phyloP scores from a whole-genome alignment of 2,888 invertebrate species.

The Acrobasis consociella region DNA sequence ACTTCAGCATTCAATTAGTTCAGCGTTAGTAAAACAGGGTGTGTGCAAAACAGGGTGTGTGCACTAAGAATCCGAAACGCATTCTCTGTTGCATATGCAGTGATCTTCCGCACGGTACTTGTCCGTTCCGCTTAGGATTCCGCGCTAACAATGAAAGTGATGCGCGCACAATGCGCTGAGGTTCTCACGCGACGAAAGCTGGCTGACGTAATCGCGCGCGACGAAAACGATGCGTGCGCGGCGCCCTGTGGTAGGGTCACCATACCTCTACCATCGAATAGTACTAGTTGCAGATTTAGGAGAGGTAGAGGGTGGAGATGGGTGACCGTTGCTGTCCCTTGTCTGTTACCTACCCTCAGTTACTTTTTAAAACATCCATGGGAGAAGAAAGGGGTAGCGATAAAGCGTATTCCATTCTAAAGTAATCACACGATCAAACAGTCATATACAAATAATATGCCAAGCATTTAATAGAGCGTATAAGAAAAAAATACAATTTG shows the following conservation, averaged over 20 bases:
- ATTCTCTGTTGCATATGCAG: conserved; percentile 13
- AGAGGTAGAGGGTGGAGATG: no score
- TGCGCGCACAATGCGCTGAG: conserved; percentile 53
- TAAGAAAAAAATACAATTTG: no score
- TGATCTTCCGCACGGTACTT: conserved; percentile 28
- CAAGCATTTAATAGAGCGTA: no score
- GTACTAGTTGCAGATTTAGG: neutral
- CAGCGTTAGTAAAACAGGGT: neutral
- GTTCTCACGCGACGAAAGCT: conserved; percentile 77
- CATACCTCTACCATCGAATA: neutral
- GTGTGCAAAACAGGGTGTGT: neutral
- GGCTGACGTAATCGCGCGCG: conserved; percentile 59
- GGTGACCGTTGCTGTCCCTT: no score
- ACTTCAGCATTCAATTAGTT: neutral
- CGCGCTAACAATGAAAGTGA: conserved; percentile 71
- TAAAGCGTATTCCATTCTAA: no score
- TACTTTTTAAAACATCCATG: no score
- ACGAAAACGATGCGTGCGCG: conserved; percentile 26
- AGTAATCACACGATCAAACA: no score
- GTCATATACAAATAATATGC: no score
- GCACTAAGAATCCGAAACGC: neutral
- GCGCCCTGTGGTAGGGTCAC: conserved; percentile 13
- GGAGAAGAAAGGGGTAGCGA: no score
- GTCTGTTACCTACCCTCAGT: no score
- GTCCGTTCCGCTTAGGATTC: conserved; percentile 40